Evolutionary conservation across 2,797 vertebrate species (phyloP), one percentile per base, ranked within the genome.

Genomic region (Lagorchestes hirsutus): DNA sequence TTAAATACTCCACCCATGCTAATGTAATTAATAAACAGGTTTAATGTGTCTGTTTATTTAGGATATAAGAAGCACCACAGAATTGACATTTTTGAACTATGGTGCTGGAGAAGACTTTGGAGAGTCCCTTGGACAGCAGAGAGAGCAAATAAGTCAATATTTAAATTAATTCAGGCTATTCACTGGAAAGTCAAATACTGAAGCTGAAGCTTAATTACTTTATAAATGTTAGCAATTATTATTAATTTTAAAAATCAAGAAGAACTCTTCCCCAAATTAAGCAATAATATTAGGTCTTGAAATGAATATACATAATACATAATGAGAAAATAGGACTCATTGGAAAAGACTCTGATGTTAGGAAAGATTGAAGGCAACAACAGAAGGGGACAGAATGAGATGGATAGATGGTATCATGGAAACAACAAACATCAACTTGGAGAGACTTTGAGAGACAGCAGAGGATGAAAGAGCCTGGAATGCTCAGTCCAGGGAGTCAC

Each of bases 11-110:
- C n/a, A 94, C 58, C 52, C 54, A 1, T 50, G 56, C 52, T 95
- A 97, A 96, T 92, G 12, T 62, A 97, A 96, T 98, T 97, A 96
- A 96, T 58, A 97, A 98, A 28, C 92, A 13, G 4, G 0, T 54
- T 40, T 90, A 95, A 46, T 93, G 93, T 31, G 40, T 54, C 46
- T 2, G 54, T 0, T 91, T 0, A 40, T 74, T 74, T 74, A 18
- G 16, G n/a, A 6, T n/a, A 40, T 22, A 74, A 40, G 57, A 28
- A 74, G 34, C 62, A 40, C 16, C 16, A 40, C 18, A 74, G n/a
- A 74, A 40, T 24, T n/a, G n/a, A 40, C n/a, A 74, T 18, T 74
- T 74, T 74, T 1, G 6, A 40, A 22, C n/a, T 40, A 18, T 40
- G 67, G 14, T 74, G n/a, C 16, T 74, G 18, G n/a, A 24, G 67